phyloP scores from a whole-genome alignment of 1,140 invertebrate genomes.

The Drosophila kurseongensis region DNA sequence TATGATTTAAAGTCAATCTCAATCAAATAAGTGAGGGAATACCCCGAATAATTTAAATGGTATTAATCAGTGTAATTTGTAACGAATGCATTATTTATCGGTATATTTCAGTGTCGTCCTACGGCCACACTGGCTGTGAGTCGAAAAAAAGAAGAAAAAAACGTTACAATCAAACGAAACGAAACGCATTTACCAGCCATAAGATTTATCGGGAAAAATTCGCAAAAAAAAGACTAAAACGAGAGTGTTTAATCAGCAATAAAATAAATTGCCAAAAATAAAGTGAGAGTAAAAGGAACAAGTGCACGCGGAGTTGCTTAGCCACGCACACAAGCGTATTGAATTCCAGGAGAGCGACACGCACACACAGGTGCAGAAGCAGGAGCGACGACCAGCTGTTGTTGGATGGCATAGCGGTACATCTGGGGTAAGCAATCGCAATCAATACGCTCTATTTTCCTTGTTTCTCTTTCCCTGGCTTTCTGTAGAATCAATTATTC shows the following conservation, averaged over 20 bases:
- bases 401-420: conserved; percentile 61
- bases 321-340: not conserved
- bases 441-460: conserved; percentile 46
- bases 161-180: conserved; percentile 54
- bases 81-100: not conserved
- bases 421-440: conserved; percentile 55
- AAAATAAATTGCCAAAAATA: not conserved
- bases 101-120: not conserved
- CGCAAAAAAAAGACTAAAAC: not conserved
- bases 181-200: conserved; percentile 54
- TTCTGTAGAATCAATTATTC: conserved; percentile 41
- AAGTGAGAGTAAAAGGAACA: not conserved
- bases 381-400: conserved; percentile 52
- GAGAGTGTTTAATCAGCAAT: not conserved
- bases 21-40: not conserved
- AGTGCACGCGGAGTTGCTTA: not conserved
- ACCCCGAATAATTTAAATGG: not conserved
- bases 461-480: not conserved
- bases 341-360: not conserved
- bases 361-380: not conserved
- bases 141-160: conserved; percentile 36
- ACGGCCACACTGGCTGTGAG: not conserved
- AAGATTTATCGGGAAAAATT: not conserved
- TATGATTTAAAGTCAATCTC: no score
- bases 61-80: not conserved